Percentiles rank a stretch among this genome's conserved stretches.
These are phyloP conservation scores for Heterochromis multidens DNA, from an alignment of 2,113 vertebrate genomes.

Conservation along the genomic window DNA sequence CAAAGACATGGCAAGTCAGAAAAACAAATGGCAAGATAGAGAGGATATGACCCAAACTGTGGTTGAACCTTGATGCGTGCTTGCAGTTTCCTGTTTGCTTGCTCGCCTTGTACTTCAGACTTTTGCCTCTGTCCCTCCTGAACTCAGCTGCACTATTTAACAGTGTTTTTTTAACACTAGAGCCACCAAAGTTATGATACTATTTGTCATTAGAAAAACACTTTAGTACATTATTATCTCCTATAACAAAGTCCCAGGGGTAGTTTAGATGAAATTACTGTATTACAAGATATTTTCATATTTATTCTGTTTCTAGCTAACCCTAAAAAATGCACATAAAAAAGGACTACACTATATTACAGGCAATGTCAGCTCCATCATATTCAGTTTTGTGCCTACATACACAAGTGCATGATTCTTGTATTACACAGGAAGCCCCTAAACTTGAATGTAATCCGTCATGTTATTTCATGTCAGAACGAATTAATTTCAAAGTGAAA, in stretches of 20 bases:
- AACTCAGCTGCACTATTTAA: neutral
- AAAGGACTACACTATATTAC: too few relatives aligned
- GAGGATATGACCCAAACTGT: slow-evolving; percentile 63
- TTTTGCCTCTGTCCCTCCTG: slow-evolving; percentile 11
- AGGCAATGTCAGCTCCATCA: neutral
- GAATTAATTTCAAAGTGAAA: too few relatives aligned
- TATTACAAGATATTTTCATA: neutral
- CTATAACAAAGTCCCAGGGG: fast-evolving
- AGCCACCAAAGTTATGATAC: neutral
- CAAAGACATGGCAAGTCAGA: neutral
- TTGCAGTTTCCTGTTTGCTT: slow-evolving; percentile 72
- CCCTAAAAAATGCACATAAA: too few relatives aligned
- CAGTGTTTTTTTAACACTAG: neutral
- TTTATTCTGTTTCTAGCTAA: neutral
- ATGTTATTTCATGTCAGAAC: too few relatives aligned
- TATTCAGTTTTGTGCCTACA: neutral
- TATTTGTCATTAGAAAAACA: neutral
- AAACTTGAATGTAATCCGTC: too few relatives aligned
- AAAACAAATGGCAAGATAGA: slow-evolving; percentile 15
- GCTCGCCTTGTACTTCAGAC: neutral
- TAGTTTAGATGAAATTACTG: neutral
- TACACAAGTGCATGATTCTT: neutral
- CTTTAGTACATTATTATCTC: neutral
- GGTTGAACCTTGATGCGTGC: slow-evolving; percentile 29
- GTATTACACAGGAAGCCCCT: too few relatives aligned